Evolutionary conservation across 2,888 invertebrate species (phyloP).

Genomic region (Geophilus truncorum): DNA sequence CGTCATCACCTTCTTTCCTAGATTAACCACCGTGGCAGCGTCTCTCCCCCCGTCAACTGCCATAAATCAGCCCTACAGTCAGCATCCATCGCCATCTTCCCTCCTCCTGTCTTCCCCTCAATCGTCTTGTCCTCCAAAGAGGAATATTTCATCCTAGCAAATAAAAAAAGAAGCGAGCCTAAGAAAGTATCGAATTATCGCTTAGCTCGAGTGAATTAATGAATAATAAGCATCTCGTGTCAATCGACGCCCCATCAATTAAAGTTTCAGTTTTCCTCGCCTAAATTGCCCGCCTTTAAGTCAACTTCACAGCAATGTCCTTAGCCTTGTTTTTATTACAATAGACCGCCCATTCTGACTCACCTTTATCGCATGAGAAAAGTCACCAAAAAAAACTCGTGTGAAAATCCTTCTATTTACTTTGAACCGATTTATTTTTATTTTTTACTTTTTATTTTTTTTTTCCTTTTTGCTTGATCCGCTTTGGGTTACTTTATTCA

Average conservation of each 20-base stretch:
- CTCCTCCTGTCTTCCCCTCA: slow-evolving; percentile 16
- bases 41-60: slow-evolving; percentile 23
- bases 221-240: background rate
- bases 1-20: slow-evolving; percentile 21
- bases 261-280: background rate
- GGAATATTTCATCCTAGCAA: slow-evolving; percentile 22
- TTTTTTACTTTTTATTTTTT: background rate
- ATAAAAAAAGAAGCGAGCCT: background rate
- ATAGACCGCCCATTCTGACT: background rate
- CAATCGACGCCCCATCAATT: background rate
- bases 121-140: slow-evolving; percentile 27
- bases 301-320: background rate
- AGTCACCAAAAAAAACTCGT: background rate
- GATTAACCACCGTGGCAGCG: slow-evolving; percentile 21
- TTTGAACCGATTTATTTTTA: background rate
- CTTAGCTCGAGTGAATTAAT: background rate
- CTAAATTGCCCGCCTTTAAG: background rate
- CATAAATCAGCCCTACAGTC: slow-evolving; percentile 25
- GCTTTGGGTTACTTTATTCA: background rate
- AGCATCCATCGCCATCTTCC: slow-evolving; percentile 27
- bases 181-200: background rate
- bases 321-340: background rate
- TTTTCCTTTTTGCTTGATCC: background rate
- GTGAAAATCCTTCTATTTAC: background rate
- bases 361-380: background rate